phyloP scores from a whole-genome alignment of 2,113 vertebrate species.

The Columbina picui region DNA sequence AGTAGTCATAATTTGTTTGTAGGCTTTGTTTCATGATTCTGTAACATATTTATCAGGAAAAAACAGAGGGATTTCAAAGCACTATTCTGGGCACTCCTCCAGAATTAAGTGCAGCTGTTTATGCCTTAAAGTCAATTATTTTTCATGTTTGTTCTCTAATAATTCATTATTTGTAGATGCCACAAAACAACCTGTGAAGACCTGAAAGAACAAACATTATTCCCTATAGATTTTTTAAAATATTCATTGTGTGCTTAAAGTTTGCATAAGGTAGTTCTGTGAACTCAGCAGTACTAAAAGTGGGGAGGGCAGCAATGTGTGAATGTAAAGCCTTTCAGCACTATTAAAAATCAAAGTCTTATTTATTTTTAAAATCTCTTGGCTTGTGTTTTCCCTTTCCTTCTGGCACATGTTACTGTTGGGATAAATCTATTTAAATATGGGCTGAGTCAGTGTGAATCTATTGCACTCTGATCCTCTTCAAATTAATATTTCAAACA shows the following conservation, averaged over 20 bases:
- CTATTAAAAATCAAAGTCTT: constrained; percentile 9
- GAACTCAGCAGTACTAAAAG: neutral
- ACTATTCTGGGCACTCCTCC: constrained; percentile 26
- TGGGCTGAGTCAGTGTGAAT: neutral
- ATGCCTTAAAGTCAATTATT: constrained; percentile 58
- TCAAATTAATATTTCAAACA: constrained; percentile 51
- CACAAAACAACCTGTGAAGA: neutral
- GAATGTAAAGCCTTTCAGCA: neutral
- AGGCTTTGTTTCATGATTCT: constrained; percentile 61
- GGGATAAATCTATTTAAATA: constrained; percentile 36
- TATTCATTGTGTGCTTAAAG: neutral
- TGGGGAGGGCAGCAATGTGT: neutral
- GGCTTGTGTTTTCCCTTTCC: neutral
- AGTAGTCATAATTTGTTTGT: constrained; percentile 55
- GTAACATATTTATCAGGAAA: constrained; percentile 44
- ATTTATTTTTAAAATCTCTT: constrained; percentile 14
- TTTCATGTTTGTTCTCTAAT: constrained; percentile 58
- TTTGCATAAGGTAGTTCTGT: neutral
- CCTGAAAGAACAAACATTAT: constrained; percentile 13
- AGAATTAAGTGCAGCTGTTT: constrained; percentile 62
- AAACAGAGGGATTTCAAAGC: constrained; percentile 63
- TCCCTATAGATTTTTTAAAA: neutral
- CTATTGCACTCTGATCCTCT: neutral
- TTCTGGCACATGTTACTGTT: constrained; percentile 4
- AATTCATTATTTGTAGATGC: constrained; percentile 56